A percentile compares a stretch with the other conserved stretches of the same genome.
phyloP scores from a whole-genome alignment of 1,140 invertebrate species.

The Apocrypta bakeri region DNA sequence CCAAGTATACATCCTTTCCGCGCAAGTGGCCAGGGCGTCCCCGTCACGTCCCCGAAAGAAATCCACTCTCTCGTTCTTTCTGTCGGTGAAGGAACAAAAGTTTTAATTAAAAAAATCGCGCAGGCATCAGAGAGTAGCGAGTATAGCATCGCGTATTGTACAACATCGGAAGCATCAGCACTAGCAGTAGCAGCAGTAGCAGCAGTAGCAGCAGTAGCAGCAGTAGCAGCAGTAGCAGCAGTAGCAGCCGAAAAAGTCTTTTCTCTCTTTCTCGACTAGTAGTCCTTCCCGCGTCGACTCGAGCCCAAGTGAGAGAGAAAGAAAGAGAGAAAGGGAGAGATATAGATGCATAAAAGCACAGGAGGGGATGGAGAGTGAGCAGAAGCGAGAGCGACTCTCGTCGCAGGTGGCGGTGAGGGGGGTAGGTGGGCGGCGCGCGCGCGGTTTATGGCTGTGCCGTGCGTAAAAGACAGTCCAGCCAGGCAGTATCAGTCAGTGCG shows the following conservation, averaged over 20 bases:
- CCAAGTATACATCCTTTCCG: background rate
- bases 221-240: background rate
- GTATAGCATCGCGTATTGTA: background rate
- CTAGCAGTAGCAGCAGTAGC: background rate
- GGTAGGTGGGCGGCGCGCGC: slow-evolving; percentile 61
- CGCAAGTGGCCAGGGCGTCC: background rate
- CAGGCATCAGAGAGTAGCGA: background rate
- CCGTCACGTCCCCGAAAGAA: background rate
- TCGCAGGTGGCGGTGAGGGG: slow-evolving; percentile 15
- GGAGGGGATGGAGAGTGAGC: background rate
- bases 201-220: background rate
- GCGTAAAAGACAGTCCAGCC: slow-evolving; percentile 44
- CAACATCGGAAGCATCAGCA: background rate
- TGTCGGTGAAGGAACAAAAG: background rate
- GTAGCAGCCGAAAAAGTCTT: background rate
- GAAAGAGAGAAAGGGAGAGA: background rate
- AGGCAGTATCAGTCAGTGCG: slow-evolving; percentile 66
- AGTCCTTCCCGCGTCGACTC: background rate
- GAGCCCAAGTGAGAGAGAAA: background rate
- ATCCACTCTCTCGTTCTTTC: background rate
- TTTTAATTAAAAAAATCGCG: background rate
- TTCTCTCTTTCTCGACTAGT: too few relatives aligned
- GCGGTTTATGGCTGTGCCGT: slow-evolving; percentile 52
- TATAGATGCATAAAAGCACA: background rate
- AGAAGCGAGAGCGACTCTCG: background rate